Evolutionary conservation across 2,113 vertebrate species (phyloP).

Genomic region (Sphaerodactylus townsendi): DNA sequence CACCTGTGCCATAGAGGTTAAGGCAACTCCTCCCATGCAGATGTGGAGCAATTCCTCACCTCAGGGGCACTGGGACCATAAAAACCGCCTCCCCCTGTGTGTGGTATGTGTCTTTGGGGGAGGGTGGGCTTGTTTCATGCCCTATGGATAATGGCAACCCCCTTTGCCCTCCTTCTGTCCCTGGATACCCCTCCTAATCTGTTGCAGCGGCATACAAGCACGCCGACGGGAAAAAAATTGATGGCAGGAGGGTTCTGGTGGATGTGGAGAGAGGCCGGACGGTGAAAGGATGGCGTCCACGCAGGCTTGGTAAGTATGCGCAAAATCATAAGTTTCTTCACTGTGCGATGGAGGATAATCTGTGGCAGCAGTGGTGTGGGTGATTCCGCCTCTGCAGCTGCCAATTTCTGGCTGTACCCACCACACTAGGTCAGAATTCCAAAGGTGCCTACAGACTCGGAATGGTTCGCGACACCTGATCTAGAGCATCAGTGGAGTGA

Average conservation of each 20-base stretch:
- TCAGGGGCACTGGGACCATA: background rate
- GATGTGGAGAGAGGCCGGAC: slow-evolving; percentile 93
- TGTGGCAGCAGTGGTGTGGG: too few relatives aligned
- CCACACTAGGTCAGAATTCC: too few relatives aligned
- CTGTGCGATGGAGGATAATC: too few relatives aligned
- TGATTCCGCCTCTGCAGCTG: too few relatives aligned
- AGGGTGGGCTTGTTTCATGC: slow-evolving; percentile 25
- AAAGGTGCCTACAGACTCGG: too few relatives aligned
- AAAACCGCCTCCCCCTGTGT: background rate
- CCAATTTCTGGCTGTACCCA: too few relatives aligned
- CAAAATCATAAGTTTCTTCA: background rate
- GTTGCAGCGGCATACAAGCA: slow-evolving; percentile 93
- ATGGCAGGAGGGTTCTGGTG: slow-evolving; percentile 88
- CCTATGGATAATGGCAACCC: slow-evolving; percentile 38
- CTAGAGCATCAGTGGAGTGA: too few relatives aligned
- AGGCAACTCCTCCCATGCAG: background rate
- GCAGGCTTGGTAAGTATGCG: slow-evolving; percentile 82
- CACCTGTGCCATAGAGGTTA: too few relatives aligned
- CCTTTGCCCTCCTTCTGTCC: slow-evolving; percentile 55
- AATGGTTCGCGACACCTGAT: too few relatives aligned
- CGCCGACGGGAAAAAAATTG: slow-evolving; percentile 94
- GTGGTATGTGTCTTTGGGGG: slow-evolving; percentile 18
- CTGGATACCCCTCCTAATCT: slow-evolving; percentile 61
- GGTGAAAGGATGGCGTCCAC: slow-evolving; percentile 91
- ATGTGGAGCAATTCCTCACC: slow-evolving; percentile 21